Conservation (phyloP, 2,888 invertebrate genomes). For the Lithophane leautieri region DNA sequence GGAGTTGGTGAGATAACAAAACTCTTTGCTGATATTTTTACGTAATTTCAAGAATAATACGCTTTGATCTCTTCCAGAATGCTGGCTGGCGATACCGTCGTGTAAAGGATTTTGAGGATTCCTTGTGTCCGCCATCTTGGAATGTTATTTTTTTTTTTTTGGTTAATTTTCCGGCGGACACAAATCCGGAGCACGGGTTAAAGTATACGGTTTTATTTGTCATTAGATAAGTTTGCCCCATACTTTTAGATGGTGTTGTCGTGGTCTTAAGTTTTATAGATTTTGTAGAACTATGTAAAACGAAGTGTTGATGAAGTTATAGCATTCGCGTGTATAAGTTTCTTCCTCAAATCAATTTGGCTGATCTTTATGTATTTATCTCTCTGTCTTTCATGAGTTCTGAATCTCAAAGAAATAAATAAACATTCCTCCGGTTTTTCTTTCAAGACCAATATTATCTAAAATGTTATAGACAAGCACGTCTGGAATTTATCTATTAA, state of each 20-base stretch:
- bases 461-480: neutral
- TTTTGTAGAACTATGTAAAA: neutral
- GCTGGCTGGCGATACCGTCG: slow-evolving; percentile 55
- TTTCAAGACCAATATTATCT: neutral
- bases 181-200: slow-evolving; percentile 75
- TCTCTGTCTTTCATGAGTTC: neutral
- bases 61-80: slow-evolving; percentile 87
- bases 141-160: slow-evolving; percentile 37
- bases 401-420: neutral
- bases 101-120: slow-evolving; percentile 62
- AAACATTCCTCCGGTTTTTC: neutral
- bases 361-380: neutral
- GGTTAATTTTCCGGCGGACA: slow-evolving; percentile 61
- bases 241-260: slow-evolving; percentile 69
- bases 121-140: slow-evolving; percentile 61
- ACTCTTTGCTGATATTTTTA: slow-evolving; percentile 57
- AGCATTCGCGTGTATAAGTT: neutral
- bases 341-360: neutral
- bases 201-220: slow-evolving; percentile 78
- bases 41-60: slow-evolving; percentile 78
- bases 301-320: neutral
- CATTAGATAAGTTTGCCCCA: slow-evolving; percentile 71
- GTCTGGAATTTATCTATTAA: neutral
- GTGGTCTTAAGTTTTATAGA: slow-evolving; percentile 61
- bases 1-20: slow-evolving; percentile 72